These are phyloP conservation scores for Trichogramma evanescens DNA, from an alignment of 2,888 invertebrate species.

Conservation along the genomic window DNA sequence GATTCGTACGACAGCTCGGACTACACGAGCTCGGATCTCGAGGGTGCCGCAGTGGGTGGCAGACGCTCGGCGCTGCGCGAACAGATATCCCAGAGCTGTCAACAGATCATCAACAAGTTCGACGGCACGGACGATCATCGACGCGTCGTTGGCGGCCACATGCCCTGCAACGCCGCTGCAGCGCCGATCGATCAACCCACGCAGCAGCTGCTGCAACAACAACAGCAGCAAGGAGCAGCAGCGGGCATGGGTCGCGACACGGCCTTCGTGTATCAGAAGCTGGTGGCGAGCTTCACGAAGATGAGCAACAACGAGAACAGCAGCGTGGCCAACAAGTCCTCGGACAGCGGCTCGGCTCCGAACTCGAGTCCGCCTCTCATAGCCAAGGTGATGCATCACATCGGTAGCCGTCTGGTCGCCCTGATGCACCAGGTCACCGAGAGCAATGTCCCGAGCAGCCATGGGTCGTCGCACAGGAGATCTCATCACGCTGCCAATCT, in stretches of 20 bases:
- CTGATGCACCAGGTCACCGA: conserved; percentile 88
- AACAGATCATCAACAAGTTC: conserved; percentile 81
- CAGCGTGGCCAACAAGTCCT: conserved; percentile 56
- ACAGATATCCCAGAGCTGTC: conserved; percentile 81
- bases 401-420: conserved; percentile 77
- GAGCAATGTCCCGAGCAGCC: conserved; percentile 50
- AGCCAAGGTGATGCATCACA: conserved; percentile 88
- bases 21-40: conserved; percentile 82
- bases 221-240: conserved; percentile 35
- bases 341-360: conserved; percentile 53
- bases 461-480: conserved; percentile 51
- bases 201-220: conserved; percentile 41
- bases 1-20: conserved; percentile 90
- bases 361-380: conserved; percentile 76
- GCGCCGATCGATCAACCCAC: conserved; percentile 25
- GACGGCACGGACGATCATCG: conserved; percentile 46
- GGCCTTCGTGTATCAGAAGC: conserved; percentile 77
- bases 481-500: conserved; percentile 34
- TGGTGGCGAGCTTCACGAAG: conserved; percentile 77
- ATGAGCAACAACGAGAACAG: conserved; percentile 59
- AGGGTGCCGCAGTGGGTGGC: conserved; percentile 56
- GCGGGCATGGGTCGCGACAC: conserved; percentile 60
- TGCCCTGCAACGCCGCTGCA: conserved; percentile 48
- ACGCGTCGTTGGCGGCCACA: conserved; percentile 46
- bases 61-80: conserved; percentile 68